Conservation (phyloP, 1,140 invertebrate genomes). For the Sinella curviseta region DNA sequence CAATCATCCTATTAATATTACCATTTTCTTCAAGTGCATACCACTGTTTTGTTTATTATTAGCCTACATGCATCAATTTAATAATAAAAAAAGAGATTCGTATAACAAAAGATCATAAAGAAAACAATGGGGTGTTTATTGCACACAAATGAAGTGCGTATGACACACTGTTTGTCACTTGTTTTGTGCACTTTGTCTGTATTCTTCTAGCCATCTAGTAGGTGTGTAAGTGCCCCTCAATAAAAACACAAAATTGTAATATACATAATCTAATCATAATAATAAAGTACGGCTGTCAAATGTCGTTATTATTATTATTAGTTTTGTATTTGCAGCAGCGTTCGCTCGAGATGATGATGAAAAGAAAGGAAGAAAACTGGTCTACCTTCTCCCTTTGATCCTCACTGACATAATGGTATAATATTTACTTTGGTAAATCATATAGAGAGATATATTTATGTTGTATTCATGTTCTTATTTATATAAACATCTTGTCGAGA, state of each 20-base stretch:
- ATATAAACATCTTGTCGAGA: background rate
- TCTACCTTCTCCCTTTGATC: background rate
- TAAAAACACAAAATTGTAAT: no score
- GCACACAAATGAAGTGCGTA: background rate
- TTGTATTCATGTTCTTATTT: background rate
- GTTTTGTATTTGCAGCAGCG: background rate
- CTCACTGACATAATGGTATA: no score
- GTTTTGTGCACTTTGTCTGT: no score
- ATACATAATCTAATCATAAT: no score
- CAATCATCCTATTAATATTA: background rate
- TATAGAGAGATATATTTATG: background rate
- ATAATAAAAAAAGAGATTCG: background rate
- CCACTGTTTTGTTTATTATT: background rate
- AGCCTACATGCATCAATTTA: background rate
- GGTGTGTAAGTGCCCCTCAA: no score
- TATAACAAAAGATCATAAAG: conserved; percentile 19
- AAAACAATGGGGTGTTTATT: conserved; percentile 26
- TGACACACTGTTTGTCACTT: background rate
- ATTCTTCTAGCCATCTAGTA: no score
- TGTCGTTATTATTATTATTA: background rate
- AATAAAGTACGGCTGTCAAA: background rate
- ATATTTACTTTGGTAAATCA: no score
- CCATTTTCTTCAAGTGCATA: background rate
- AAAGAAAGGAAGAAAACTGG: background rate
- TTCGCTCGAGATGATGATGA: background rate